Percentiles rank a stretch among this genome's conserved stretches.
Evolutionary conservation across 2,888 invertebrate genomes (phyloP).

Genomic region (Itoplectis maculator): DNA sequence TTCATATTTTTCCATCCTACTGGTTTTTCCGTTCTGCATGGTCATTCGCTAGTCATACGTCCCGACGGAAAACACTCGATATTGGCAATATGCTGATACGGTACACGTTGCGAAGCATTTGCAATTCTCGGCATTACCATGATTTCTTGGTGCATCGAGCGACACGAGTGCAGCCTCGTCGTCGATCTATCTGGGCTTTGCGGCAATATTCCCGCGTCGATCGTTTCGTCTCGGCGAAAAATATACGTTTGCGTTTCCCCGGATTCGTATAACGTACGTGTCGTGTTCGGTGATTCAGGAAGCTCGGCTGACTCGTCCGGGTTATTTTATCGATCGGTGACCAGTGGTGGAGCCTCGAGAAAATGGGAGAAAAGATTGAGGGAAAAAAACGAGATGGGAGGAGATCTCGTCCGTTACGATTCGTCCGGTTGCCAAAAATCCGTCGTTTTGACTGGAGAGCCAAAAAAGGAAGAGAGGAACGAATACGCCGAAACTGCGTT

Average conservation of each 20-base stretch:
- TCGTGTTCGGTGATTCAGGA: neutral
- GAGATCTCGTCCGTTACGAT: conserved; percentile 2
- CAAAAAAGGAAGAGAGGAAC: neutral
- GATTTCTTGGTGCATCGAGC: conserved; percentile 2
- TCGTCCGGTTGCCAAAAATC: conserved; percentile 26
- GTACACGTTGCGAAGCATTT: neutral
- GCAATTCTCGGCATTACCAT: neutral
- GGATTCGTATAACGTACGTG: neutral
- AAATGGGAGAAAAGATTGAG: neutral
- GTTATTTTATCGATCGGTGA: conserved; percentile 10
- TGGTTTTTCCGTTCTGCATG: neutral
- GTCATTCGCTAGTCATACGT: neutral
- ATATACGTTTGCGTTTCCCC: neutral
- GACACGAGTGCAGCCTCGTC: neutral
- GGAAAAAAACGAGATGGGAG: neutral
- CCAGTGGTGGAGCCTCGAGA: neutral
- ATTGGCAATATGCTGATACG: neutral
- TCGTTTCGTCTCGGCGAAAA: neutral
- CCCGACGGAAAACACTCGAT: neutral
- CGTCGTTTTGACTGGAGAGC: neutral
- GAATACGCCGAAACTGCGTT: neutral
- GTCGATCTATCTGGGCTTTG: neutral
- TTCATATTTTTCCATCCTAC: neutral
- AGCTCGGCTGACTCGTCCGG: neutral
- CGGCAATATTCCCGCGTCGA: neutral